Evolutionary conservation across 2,888 invertebrate species (phyloP), one percentile per base, ranked within the genome.

Genomic region (Pycnomerus fuliginosus): DNA sequence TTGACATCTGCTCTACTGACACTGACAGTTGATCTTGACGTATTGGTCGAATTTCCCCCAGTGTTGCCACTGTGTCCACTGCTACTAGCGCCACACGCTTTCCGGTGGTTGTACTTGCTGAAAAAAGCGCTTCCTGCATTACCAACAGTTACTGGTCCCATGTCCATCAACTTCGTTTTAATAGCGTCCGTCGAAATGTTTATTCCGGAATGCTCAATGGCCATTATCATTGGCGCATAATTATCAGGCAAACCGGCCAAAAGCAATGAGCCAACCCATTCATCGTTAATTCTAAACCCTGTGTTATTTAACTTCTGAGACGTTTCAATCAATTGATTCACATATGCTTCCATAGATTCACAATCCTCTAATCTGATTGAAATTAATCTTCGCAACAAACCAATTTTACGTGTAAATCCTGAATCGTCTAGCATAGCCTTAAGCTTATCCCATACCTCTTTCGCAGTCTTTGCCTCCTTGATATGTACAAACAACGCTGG

Each of bases 201-300:
- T 5, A 27, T 27, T 7, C 27, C 27, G 4, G 27, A 27, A 27
- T 27, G 27, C 10, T 27, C 27, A 10, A 27, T 27, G 7, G 27
- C 27, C 27, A 27, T 27, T 27, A 27, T 10, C 27, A 27, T 27
- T n/a, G 27, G 27, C 8, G 8, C 12, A 10, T 8, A 27, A 7
- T 27, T 27, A 5, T 27, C 12, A 7, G 27, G 27, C 10, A 27
- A 27, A 8, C 27, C 27, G 7, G 27, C 27, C 12, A 27, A 11
- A n/a, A 27, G 27, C 7, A 27, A 11, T n/a, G 12, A 27, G 10
- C 27, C 27, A 27, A 27, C 10, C 27, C 27, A 27, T 27, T 27
- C 27, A 4, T 27, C 12, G 11, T 27, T 10, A n/a, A 27, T 27
- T 7, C 10, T 27, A 10, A 27, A 27, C 4, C 27, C 27, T 4